A percentile compares a stretch with the other conserved stretches of the same genome.
phyloP scores from a whole-genome alignment of 2,888 invertebrate genomes.

The Plebejus anna region DNA sequence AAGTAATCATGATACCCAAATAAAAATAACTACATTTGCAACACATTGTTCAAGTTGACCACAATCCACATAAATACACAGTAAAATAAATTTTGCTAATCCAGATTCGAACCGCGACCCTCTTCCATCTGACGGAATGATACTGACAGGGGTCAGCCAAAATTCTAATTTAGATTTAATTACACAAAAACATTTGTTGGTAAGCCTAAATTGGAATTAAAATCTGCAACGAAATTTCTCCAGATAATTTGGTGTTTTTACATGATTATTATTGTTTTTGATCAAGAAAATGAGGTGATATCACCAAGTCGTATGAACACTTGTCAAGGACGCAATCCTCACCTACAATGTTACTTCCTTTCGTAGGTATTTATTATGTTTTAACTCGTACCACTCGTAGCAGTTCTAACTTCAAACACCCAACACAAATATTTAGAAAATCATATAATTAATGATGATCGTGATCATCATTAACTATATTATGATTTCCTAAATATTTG shows the following conservation, averaged over 20 bases:
- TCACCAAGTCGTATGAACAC: background rate
- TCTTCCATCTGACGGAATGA: background rate
- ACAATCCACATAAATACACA: background rate
- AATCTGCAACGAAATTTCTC: background rate
- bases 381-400: too few species aligned
- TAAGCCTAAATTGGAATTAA: background rate
- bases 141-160: background rate
- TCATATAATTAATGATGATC: too few species aligned
- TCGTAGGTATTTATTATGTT: too few species aligned
- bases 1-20: too few species aligned
- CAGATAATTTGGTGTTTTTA: background rate
- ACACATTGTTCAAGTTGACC: background rate
- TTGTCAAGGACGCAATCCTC: background rate
- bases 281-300: too few species aligned
- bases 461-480: too few species aligned
- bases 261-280: background rate
- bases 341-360: too few species aligned
- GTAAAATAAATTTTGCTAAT: background rate
- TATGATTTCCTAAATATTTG: constrained; percentile 71
- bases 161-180: background rate
- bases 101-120: background rate
- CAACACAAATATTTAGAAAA: too few species aligned
- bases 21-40: too few species aligned
- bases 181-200: constrained; percentile 3
- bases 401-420: too few species aligned